A percentile compares a stretch with the other conserved stretches of the same genome.
phyloP scores from a whole-genome alignment of 2,888 invertebrate species.

The Ommatoiulus sabulosus region DNA sequence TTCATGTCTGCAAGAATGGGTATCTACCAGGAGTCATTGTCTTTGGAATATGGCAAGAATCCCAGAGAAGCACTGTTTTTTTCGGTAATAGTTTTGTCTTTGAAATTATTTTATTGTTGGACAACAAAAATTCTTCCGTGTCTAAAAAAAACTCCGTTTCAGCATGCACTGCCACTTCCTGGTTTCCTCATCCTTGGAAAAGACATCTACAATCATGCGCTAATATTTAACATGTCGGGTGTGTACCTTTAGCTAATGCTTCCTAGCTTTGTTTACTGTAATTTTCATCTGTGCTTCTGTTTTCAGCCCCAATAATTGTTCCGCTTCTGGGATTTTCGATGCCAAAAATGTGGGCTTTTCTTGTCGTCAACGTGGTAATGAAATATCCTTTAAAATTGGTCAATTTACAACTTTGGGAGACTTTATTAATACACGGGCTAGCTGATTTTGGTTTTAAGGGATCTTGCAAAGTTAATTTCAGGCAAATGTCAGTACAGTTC shows the following conservation, averaged over 20 bases:
- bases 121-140: neutral
- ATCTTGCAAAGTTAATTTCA: too few species aligned
- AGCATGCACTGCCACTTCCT: constrained; percentile 70
- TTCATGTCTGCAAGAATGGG: constrained; percentile 59
- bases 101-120: neutral
- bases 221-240: constrained; percentile 66
- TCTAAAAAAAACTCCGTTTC: neutral
- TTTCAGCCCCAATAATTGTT: constrained; percentile 51
- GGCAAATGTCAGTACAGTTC: too few species aligned
- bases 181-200: constrained; percentile 68
- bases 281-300: neutral
- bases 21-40: constrained; percentile 58
- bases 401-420: too few species aligned
- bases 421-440: too few species aligned
- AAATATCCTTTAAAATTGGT: constrained; percentile 62
- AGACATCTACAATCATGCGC: constrained; percentile 67
- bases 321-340: constrained; percentile 63
- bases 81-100: constrained; percentile 54
- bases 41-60: constrained; percentile 58
- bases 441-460: too few species aligned
- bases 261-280: neutral
- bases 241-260: neutral
- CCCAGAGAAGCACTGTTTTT: constrained; percentile 59
- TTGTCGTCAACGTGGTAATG: constrained; percentile 66
- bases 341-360: constrained; percentile 67